phyloP scores from a whole-genome alignment of 2,888 invertebrate genomes.

The Blomia tropicalis region DNA sequence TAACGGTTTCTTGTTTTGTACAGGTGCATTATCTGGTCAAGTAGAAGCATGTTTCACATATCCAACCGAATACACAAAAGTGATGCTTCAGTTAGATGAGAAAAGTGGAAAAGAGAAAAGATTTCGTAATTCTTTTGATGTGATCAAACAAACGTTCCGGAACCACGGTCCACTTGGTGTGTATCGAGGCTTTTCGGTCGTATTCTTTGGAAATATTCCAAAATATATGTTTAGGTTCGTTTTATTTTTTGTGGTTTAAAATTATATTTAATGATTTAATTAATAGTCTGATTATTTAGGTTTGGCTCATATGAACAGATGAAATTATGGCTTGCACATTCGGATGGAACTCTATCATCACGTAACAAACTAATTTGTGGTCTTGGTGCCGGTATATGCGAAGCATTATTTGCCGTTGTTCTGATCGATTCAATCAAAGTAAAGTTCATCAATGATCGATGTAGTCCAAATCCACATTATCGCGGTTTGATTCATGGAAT shows the following conservation, averaged over 20 bases:
- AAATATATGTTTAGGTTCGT: constrained; percentile 83
- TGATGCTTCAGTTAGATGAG: constrained; percentile 93
- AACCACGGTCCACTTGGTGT: constrained; percentile 74
- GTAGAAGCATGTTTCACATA: constrained; percentile 98
- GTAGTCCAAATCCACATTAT: constrained; percentile 71
- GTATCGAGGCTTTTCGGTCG: constrained; percentile 84
- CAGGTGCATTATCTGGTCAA: constrained; percentile 85
- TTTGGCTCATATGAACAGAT: constrained; percentile 93
- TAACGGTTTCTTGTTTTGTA: background rate
- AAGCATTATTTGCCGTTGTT: constrained; percentile 90
- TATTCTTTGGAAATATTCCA: constrained; percentile 92
- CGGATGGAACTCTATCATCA: constrained; percentile 60
- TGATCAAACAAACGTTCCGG: constrained; percentile 75
- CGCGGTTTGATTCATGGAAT: constrained; percentile 90
- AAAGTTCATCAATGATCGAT: constrained; percentile 95
- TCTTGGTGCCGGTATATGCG: constrained; percentile 79
- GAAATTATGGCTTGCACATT: constrained; percentile 54
- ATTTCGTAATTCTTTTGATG: constrained; percentile 61
- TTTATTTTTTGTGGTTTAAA: background rate
- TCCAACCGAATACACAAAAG: constrained; percentile 98
- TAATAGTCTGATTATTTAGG: constrained; percentile 40
- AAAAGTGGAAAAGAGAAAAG: constrained; percentile 57
- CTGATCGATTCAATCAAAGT: constrained; percentile 99
- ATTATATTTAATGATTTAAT: background rate
- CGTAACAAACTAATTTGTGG: constrained; percentile 70